phyloP scores from a whole-genome alignment of 2,797 vertebrate species.

The Chelmon rostratus region DNA sequence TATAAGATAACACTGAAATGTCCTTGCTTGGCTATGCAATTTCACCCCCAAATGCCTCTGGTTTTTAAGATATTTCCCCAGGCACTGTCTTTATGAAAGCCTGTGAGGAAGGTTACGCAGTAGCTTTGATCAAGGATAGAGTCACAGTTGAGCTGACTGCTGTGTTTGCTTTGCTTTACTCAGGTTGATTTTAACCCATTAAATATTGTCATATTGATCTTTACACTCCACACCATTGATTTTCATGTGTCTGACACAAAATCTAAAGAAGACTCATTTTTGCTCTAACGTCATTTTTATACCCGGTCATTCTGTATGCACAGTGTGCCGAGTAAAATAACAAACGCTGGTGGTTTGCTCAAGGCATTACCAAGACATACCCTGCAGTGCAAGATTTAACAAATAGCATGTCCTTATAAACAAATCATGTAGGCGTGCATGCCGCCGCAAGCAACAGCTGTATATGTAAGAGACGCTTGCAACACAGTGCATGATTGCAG shows the following conservation, averaged over 20 bases:
- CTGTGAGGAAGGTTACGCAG: conserved; percentile 46
- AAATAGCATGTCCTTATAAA: conserved; percentile 6
- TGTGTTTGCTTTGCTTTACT: conserved; percentile 49
- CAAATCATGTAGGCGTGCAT: not conserved
- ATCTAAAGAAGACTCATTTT: conserved; percentile 26
- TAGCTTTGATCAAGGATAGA: conserved; percentile 58
- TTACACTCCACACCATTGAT: too few relatives aligned
- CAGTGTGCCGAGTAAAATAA: not conserved
- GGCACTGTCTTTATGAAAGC: conserved; percentile 43
- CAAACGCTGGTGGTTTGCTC: conserved; percentile 20
- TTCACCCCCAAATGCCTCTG: conserved; percentile 41
- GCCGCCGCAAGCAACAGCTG: not conserved
- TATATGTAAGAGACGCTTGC: not conserved
- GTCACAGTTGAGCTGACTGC: conserved; percentile 53
- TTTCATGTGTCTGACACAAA: conserved; percentile 35
- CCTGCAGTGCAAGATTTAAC: conserved; percentile 4
- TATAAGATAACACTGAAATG: conserved; percentile 51
- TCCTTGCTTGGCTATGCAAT: conserved; percentile 46
- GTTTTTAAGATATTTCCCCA: conserved; percentile 43
- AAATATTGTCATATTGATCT: conserved; percentile 33
- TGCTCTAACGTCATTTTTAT: not conserved
- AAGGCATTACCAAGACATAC: not conserved
- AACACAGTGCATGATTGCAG: not conserved
- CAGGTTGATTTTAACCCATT: conserved; percentile 33
- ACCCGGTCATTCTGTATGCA: not conserved